Evolutionary conservation across 1,140 invertebrate genomes (phyloP), one percentile per base, ranked within the genome.

Genomic region (Leguminivora glycinivorella): DNA sequence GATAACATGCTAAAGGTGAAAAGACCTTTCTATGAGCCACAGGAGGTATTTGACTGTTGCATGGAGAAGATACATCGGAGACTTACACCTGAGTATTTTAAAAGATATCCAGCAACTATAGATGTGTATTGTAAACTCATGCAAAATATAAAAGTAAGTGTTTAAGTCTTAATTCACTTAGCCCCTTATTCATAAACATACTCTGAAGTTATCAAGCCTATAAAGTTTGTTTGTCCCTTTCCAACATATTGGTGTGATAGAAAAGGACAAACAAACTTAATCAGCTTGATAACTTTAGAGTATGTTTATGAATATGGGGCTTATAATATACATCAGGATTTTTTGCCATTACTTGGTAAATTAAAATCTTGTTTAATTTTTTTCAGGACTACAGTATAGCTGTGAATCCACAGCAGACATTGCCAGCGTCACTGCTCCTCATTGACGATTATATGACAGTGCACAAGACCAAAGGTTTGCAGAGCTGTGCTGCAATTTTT

Each of bases 401-500:
- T 67, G 26, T 85, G 5, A 83, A 77, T 47, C 79, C 81, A 1
- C 69, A 76, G 19, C 77, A 75, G 70, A 69, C 84, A 40, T 72
- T 89, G 52, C 88, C 87, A 38, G 58, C 79, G 5, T 72, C 79
- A 25, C 66, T 90, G 7, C 67, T 87, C 24, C 70, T 90, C 7
- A 81, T 84, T 68, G 85, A 90, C 73, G 87, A 90, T 67, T 87
- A 83, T 69, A 69, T 80, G 52, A 43, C 56, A 22, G 56, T 69
- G 29, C 84, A 88, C 68, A 88, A 82, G 75, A 70, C 78, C 1
- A 87, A 85, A 72, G 88, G 88, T 9, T 74, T 90, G 17, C 63
- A 81, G 38, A 80, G 80, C 72, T 88, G 83, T 63, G 68, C 73
- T 40, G 29, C 43, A 19, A 77, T 87, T 71, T 70, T 88, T 47